Conservation (phyloP, 2,113 vertebrate species). For the Paraplagusia blochii region DNA sequence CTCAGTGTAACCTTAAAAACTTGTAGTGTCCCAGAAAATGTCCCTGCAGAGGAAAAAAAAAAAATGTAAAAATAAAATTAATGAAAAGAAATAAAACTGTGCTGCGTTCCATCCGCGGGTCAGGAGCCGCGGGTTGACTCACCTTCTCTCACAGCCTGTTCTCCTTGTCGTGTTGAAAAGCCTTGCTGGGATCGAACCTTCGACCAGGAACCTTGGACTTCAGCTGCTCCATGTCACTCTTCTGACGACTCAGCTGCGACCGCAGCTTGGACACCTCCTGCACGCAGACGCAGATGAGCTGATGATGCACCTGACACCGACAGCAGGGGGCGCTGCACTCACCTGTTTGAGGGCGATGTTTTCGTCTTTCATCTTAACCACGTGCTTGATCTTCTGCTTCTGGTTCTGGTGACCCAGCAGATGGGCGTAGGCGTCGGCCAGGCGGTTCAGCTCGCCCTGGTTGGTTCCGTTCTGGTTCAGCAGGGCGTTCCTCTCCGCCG, state of each 20-base stretch:
- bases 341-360: slow-evolving; percentile 88
- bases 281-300: slow-evolving; percentile 1
- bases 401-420: slow-evolving; percentile 96
- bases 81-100: neutral
- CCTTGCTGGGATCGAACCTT: slow-evolving; percentile 87
- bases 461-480: slow-evolving; percentile 85
- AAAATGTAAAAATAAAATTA: slow-evolving; percentile 8
- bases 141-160: slow-evolving; percentile 83
- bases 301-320: neutral
- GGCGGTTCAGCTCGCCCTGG: slow-evolving; percentile 87
- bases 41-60: slow-evolving; percentile 49
- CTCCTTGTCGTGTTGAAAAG: slow-evolving; percentile 89
- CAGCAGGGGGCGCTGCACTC: neutral
- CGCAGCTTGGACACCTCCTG: slow-evolving; percentile 86
- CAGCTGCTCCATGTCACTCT: slow-evolving; percentile 78
- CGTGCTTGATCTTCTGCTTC: slow-evolving; percentile 96
- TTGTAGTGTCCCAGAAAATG: too few species aligned
- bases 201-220: slow-evolving; percentile 56
- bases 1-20: too few species aligned
- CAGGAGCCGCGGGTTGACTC: slow-evolving; percentile 24
- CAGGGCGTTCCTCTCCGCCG: slow-evolving; percentile 83
- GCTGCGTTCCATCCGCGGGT: neutral
- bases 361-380: slow-evolving; percentile 92
- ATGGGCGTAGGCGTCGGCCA: slow-evolving; percentile 86
- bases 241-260: slow-evolving; percentile 75